Evolutionary conservation across 2,113 vertebrate species (phyloP).

Genomic region (Gyps fulvus): DNA sequence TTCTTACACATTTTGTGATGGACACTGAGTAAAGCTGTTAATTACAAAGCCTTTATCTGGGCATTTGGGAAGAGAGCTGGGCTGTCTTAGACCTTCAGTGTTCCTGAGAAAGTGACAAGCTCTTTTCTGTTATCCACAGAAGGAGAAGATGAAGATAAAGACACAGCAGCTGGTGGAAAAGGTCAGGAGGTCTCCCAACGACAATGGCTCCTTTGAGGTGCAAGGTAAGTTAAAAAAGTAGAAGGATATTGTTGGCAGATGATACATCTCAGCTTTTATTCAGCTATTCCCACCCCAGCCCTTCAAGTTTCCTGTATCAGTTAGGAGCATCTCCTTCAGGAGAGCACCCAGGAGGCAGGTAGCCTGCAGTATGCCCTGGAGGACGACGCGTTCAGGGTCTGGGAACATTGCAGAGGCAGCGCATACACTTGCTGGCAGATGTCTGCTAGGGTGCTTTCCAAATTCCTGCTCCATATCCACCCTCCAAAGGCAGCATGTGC

Average conservation of each 20-base stretch:
- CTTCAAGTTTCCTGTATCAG: background rate
- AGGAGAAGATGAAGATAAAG: constrained; percentile 86
- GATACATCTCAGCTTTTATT: background rate
- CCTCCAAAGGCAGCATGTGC: background rate
- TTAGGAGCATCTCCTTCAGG: background rate
- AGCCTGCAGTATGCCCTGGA: background rate
- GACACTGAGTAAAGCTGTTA: background rate
- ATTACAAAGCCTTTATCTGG: background rate
- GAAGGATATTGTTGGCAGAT: background rate
- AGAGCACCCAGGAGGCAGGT: background rate
- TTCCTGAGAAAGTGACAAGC: background rate
- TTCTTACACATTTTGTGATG: background rate
- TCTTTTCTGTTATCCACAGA: constrained; percentile 69
- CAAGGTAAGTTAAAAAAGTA: constrained; percentile 70
- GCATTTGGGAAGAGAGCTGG: background rate
- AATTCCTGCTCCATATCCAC: background rate
- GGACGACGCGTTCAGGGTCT: background rate
- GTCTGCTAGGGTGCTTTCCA: background rate
- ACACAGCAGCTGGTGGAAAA: constrained; percentile 83
- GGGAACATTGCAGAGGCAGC: background rate
- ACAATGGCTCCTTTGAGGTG: constrained; percentile 84
- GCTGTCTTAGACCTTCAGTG: background rate
- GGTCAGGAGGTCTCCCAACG: constrained; percentile 79
- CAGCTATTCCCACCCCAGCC: constrained; percentile 8
- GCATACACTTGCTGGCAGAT: background rate